Evolutionary conservation across 2,888 invertebrate species (phyloP), one percentile per base, ranked within the genome.

Genomic region (Scaptomyza reducta): DNA sequence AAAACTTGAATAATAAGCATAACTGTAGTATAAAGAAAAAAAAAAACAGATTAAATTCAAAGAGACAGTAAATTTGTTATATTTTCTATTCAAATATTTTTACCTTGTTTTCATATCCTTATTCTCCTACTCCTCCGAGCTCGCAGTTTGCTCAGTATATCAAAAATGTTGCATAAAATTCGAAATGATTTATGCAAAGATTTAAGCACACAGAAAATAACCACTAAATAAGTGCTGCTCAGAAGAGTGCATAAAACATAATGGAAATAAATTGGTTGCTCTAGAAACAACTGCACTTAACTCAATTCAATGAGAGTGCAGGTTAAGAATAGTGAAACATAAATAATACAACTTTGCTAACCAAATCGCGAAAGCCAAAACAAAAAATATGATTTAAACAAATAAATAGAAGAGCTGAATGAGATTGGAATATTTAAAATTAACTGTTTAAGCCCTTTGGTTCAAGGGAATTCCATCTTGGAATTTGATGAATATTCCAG

Each of bases 131-230:
- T 22, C 3, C 22, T 22, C 7, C 14, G 14, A 1, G 13, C 41
- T 5, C 13, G 6, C 22, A 22, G 11, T 73, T 75, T 57, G 31
- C 64, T 27, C 60, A 64, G 59, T 64, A 67, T 64, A 64, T 62
- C 47, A 13, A 13, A 11, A n/a, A 6, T 35, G 53, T 67, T 59
- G 57, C 13, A 7, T 25, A 40, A 63, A 50, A 31, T 50, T 65
- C 47, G 33, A 6, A 50, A 55, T 83, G 84, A 83, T 83, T 80
- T 81, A 81, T 70, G 84, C 70, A 68, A 35, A 54, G n/a, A 6
- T 49, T 35, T 4, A 22, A 38, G 50, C 38, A 7, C 11, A 63
- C 55, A 35, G 25, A 50, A n/a, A 31, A 55, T 40, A 33, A 29
- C 40, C 45, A n/a, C 38, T 29, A 27, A 63, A 27, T 42, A 47